Conservation (phyloP, 2,888 invertebrate species). For the Macropis europaea region DNA sequence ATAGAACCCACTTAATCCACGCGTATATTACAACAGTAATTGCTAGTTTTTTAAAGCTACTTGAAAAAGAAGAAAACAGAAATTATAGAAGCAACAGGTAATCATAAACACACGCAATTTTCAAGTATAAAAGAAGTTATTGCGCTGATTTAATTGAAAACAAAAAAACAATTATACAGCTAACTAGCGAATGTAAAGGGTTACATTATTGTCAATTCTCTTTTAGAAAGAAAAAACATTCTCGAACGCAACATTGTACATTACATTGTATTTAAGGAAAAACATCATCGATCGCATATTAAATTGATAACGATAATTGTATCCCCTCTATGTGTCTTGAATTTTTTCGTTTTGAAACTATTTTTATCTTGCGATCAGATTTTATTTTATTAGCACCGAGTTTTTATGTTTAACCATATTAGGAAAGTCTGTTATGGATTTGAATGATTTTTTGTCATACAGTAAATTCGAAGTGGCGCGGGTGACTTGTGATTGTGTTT, state of each 20-base stretch:
- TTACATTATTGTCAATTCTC: conserved; percentile 5
- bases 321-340: not conserved
- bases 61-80: too few species aligned
- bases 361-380: not conserved
- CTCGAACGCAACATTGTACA: conserved; percentile 16
- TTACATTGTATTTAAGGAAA: conserved; percentile 19
- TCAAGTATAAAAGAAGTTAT: not conserved
- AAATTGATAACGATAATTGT: conserved; percentile 15
- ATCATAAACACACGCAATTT: not conserved
- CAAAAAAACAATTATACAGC: not conserved
- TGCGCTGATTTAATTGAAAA: not conserved
- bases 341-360: not conserved
- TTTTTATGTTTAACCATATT: too few species aligned
- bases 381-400: too few species aligned
- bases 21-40: not conserved
- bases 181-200: conserved; percentile 3
- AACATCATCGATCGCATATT: conserved; percentile 13
- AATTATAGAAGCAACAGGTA: not conserved
- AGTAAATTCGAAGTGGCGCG: too few species aligned
- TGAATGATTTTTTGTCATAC: too few species aligned
- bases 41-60: not conserved
- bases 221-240: conserved; percentile 13
- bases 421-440: too few species aligned
- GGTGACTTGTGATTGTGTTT: too few species aligned
- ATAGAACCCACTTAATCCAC: conserved; percentile 1